Percentiles rank a stretch among this genome's conserved stretches.
phyloP scores from a whole-genome alignment of 1,140 invertebrate genomes.

The Globodera ellingtonae region DNA sequence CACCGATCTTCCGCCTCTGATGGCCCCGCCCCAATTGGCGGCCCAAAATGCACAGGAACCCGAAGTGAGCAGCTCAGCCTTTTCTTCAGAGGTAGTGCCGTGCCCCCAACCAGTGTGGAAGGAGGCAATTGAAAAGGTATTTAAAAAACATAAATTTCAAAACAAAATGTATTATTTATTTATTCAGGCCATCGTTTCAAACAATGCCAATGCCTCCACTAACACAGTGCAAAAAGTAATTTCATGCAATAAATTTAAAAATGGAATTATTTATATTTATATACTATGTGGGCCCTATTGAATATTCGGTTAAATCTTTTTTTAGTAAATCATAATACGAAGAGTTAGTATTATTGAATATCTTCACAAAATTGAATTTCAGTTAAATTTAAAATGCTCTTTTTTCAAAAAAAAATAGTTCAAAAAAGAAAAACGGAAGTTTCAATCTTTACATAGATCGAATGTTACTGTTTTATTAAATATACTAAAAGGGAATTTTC shows the following conservation, averaged over 20 bases:
- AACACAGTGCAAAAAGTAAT: background rate
- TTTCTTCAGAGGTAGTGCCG: background rate
- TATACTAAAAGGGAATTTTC: too few relatives aligned
- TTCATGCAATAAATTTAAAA: background rate
- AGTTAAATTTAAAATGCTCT: background rate
- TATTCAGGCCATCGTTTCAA: background rate
- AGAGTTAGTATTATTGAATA: too few relatives aligned
- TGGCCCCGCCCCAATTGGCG: background rate
- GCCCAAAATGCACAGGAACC: background rate
- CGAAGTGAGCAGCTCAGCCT: background rate
- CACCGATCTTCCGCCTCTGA: background rate
- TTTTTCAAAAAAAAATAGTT: too few relatives aligned
- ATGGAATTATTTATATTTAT: background rate
- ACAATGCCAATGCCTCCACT: background rate
- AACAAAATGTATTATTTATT: background rate
- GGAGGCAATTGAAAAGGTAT: background rate
- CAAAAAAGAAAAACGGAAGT: too few relatives aligned
- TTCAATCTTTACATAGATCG: too few relatives aligned
- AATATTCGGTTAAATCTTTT: too few relatives aligned
- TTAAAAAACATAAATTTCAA: background rate
- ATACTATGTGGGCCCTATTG: background rate
- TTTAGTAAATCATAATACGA: too few relatives aligned
- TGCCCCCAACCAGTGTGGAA: background rate
- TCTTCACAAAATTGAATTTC: background rate
- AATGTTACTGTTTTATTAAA: too few relatives aligned